Evolutionary conservation across 2,113 vertebrate genomes (phyloP).

Genomic region (Tapirus terrestris): DNA sequence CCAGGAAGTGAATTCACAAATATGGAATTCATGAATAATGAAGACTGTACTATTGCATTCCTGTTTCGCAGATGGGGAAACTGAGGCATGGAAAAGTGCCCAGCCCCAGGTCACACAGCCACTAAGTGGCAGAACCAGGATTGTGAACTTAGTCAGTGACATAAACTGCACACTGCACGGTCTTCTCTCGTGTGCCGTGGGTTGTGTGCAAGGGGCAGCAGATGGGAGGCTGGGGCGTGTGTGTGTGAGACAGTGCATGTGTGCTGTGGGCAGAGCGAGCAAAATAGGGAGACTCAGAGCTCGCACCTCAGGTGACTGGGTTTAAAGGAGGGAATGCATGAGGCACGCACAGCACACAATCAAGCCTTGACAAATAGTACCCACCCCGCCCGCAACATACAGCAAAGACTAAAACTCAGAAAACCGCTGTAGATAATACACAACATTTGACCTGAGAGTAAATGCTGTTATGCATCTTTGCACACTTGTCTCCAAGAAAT

Average conservation of each 20-base stretch:
- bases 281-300: neutral
- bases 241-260: accelerated
- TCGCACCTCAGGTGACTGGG: neutral
- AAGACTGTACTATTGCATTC: neutral
- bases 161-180: accelerated
- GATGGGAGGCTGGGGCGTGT: neutral
- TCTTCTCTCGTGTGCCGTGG: accelerated
- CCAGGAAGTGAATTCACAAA: neutral
- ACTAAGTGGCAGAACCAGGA: neutral
- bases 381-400: neutral
- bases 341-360: accelerated
- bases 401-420: neutral
- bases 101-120: neutral
- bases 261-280: neutral
- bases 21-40: neutral
- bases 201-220: neutral
- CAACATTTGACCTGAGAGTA: neutral
- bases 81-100: neutral
- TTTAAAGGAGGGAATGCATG: neutral
- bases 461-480: neutral
- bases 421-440: accelerated
- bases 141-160: too few species aligned
- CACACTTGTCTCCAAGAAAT: neutral
- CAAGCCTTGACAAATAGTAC: neutral
- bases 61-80: neutral